Conservation (phyloP, 2,888 invertebrate species). For the Drosophila anomalata region DNA sequence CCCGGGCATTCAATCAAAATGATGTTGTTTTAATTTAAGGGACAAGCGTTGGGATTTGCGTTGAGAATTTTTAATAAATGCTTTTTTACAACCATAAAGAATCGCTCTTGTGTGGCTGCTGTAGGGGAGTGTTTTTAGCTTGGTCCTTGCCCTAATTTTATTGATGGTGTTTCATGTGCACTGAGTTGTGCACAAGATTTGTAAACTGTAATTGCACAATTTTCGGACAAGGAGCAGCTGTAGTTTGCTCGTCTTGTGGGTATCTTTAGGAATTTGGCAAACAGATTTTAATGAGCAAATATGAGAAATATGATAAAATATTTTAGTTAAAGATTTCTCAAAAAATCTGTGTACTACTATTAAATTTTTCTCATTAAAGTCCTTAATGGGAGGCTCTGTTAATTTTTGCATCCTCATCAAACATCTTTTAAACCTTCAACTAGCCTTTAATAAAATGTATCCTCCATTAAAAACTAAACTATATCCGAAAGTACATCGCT, state of each 20-base stretch:
- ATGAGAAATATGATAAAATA: too few species aligned
- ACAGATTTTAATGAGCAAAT: too few species aligned
- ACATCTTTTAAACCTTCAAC: neutral
- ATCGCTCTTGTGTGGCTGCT: constrained; percentile 44
- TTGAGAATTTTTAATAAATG: constrained; percentile 80
- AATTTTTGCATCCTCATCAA: too few species aligned
- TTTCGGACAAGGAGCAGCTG: constrained; percentile 48
- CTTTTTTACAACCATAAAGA: constrained; percentile 53
- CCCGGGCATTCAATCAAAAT: constrained; percentile 76
- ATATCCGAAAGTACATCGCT: neutral
- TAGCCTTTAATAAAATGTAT: neutral
- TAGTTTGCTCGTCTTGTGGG: constrained; percentile 26
- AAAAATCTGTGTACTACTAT: too few species aligned
- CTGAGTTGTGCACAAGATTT: constrained; percentile 66
- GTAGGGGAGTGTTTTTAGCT: constrained; percentile 13
- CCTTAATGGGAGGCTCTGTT: too few species aligned
- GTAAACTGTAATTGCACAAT: constrained; percentile 68
- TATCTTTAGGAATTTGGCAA: too few species aligned
- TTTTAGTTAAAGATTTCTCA: too few species aligned
- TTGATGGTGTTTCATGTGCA: constrained; percentile 75
- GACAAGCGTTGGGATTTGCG: constrained; percentile 67
- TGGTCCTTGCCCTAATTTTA: constrained; percentile 71
- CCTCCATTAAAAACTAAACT: neutral
- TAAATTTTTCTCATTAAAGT: too few species aligned
- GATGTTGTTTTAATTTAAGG: constrained; percentile 78